A percentile compares a stretch with the other conserved stretches of the same genome.
Conservation (phyloP, 2,888 invertebrate genomes). For the Hipparchia sbordonii region DNA sequence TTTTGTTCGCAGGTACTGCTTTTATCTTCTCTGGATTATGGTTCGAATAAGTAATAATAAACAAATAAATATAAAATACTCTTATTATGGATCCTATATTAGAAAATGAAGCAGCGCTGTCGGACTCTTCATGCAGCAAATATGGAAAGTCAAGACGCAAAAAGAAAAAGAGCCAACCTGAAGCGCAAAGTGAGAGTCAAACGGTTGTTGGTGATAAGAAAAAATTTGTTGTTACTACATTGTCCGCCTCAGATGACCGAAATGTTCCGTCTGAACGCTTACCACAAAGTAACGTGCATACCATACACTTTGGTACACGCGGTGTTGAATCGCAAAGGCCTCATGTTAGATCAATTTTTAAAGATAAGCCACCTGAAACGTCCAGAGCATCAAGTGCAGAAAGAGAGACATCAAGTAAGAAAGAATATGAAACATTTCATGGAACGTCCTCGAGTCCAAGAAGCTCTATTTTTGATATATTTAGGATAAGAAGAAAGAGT, state of each 20-base stretch:
- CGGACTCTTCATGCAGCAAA: conserved; percentile 67
- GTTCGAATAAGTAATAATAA: conserved; percentile 54
- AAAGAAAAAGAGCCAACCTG: conserved; percentile 66
- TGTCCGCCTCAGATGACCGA: conserved; percentile 65
- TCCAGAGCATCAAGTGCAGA: conserved; percentile 72
- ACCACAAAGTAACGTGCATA: conserved; percentile 71
- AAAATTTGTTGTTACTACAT: conserved; percentile 73
- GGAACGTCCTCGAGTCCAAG: conserved; percentile 78
- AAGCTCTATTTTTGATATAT: conserved; percentile 80
- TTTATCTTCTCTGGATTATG: conserved; percentile 59
- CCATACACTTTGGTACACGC: conserved; percentile 77
- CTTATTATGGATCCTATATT: conserved; percentile 76
- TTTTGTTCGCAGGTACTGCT: conserved; percentile 65
- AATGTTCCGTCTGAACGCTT: conserved; percentile 59
- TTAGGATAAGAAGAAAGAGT: conserved; percentile 76
- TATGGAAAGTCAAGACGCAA: conserved; percentile 74
- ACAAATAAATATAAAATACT: conserved; percentile 50
- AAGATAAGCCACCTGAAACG: conserved; percentile 64
- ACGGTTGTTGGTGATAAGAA: conserved; percentile 74
- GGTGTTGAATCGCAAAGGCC: conserved; percentile 76
- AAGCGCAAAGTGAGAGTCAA: conserved; percentile 63
- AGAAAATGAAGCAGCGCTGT: conserved; percentile 76
- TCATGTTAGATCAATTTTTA: conserved; percentile 74
- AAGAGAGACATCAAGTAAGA: conserved; percentile 61
- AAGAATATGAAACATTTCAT: conserved; percentile 79